Percentiles rank a stretch among this genome's conserved stretches.
These are phyloP conservation scores for Illadopsis cleaveri DNA, from an alignment of 2,113 vertebrate genomes.

Conservation along the genomic window DNA sequence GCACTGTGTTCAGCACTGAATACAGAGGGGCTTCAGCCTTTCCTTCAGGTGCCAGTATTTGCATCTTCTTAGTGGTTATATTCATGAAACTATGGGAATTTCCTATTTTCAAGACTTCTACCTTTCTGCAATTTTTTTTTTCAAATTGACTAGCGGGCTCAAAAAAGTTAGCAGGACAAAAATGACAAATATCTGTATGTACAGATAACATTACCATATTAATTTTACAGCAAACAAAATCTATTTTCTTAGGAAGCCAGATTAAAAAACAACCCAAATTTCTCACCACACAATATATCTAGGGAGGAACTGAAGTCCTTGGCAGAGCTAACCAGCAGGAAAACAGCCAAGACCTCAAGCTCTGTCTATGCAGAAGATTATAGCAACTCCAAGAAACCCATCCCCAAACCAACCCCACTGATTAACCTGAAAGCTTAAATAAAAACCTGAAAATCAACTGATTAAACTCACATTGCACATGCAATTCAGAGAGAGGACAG, in stretches of 20 bases:
- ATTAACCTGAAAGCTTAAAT: not conserved
- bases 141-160: not conserved
- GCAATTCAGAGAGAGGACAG: not conserved
- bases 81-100: not conserved
- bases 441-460: not conserved
- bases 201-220: not conserved
- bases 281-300: not conserved
- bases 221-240: not conserved
- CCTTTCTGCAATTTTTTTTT: not conserved
- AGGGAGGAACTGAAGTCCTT: not conserved
- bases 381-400: not conserved
- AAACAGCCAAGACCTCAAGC: not conserved
- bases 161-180: not conserved
- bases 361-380: not conserved
- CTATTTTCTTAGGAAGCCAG: not conserved
- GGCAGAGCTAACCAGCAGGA: not conserved
- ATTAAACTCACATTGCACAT: not conserved
- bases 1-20: not conserved
- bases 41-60: not conserved
- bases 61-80: not conserved
- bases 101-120: not conserved
- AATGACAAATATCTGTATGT: not conserved
- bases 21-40: not conserved
- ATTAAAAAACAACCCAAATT: not conserved
- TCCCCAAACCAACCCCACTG: fast-evolving